Base-by-base conservation (phyloP, 2,888 invertebrate species). In the Amblyjoppa fuscipennis region DNA sequence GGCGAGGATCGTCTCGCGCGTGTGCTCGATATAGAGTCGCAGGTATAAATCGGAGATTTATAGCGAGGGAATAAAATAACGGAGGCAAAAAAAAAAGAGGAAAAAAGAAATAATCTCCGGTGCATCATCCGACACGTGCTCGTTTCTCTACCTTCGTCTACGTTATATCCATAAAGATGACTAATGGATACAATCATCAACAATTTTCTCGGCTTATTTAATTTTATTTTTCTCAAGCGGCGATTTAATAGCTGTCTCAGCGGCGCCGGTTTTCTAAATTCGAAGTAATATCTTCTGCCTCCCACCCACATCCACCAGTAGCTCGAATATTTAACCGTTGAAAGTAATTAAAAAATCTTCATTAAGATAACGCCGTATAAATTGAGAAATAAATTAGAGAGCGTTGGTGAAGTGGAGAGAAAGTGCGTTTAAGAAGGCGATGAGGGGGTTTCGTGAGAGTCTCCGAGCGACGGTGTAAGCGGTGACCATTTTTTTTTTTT, bases 291-390 rank as follows among this genome's bases (percentile, higher is more conserved):
- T 53, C 59, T 59, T 16, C 16, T 1, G 13, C 45, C 16, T 3
- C 45, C 0, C 45, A 74, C 20, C 59, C 34, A 64, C 75, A 81
- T 64, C 76, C 71, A 66, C 61, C 73, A 59, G 16, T 31, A 66
- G 83, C 59, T 69, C 75, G 80, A 71, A 83, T 85, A 76, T 83
- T 77, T 83, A 53, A 69, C 79, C 74, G 61, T 61, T 71, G 64
- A 81, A 87, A 87, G 88, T 90, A 92, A 92, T 93, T 92, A 92
- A 76, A 41, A 91, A 91, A 90, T 90, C 89, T 89, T 89, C 90
- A 87, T 89, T 86, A 88, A 90, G 90, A 90, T 89, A 90, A 90
- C 90, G 84, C 87, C 81, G 90, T 89, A 90, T 90, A 91, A 93
- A 93, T 92, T 90, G 92, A 91, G 92, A 90, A 89, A 87, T 86